Evolutionary conservation across 2,888 invertebrate species (phyloP), one percentile per base, ranked within the genome.

Genomic region (Lissocephala sabroskyi): DNA sequence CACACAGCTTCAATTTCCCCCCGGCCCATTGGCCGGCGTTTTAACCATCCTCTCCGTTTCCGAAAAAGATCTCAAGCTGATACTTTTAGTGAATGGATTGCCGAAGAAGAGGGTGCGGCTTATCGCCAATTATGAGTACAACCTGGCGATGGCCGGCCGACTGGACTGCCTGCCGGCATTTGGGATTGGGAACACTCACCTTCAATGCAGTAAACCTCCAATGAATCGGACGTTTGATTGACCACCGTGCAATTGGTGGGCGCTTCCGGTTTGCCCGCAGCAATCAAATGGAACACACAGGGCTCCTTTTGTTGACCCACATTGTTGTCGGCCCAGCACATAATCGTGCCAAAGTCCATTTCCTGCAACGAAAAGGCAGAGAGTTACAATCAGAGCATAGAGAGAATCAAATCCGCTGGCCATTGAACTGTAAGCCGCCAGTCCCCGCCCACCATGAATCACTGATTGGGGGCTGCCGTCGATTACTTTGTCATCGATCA

Each of bases 221-320:
- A 85, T 13, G 92, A 91, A 60, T 91, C 89, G 41, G 91, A 89
- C 53, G 92, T 92, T 84, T 91, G 91, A 86, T 93, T 93, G 67
- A 89, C 87, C 60, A 92, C 86, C 30, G 90, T 89, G 84, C 93
- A 93, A 84, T 93, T 92, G 84, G 88, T 89, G 37, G 92, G 92
- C 18, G 91, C 88, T 82, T 93, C 92, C 41, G 93, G 93, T 81
- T 91, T 91, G 39, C 92, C 93, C 82, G 91, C 91, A 17, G 91
- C 89, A 76, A 92, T 92, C 63, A 92, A 89, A 82, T 91, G 91
- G 85, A 91, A 92, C 56, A 91, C 88, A 84, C 92, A 92, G 10
- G 92, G 91, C 70, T 90, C 91, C 65, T 86, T 86, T 81, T 92
- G 92, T 57, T 88, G 87, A 40, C 92, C 92, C 23, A 91, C 90